Evolutionary conservation across 2,797 vertebrate genomes (phyloP).

Genomic region (Halcyon leucocephala): DNA sequence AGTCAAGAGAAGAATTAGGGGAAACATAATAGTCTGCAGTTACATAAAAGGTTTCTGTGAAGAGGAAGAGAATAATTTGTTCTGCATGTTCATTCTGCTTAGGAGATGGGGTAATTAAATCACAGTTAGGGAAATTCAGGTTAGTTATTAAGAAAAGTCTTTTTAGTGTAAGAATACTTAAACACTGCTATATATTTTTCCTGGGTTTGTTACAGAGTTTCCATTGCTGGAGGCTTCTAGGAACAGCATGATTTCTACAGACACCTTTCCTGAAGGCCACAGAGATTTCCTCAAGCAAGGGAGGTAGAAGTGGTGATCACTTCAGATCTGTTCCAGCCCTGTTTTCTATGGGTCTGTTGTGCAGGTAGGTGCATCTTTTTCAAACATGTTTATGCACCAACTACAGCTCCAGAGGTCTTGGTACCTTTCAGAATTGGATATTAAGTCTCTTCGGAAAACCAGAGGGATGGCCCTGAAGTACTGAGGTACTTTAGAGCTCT

Average conservation of each 20-base stretch:
- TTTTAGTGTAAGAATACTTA: not conserved
- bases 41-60: not conserved
- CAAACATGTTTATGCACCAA: not conserved
- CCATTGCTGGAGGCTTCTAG: not conserved
- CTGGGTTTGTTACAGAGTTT: not conserved
- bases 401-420: not conserved
- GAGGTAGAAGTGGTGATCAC: not conserved
- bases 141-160: constrained; percentile 11
- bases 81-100: not conserved
- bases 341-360: not conserved
- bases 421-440: not conserved
- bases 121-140: constrained; percentile 6
- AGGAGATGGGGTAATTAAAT: constrained; percentile 10
- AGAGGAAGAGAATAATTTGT: constrained; percentile 15
- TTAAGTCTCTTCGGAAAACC: not conserved
- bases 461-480: not conserved
- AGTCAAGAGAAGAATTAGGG: not conserved
- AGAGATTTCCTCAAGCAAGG: not conserved
- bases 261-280: not conserved
- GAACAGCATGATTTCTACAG: not conserved
- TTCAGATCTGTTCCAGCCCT: not conserved
- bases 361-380: accelerated
- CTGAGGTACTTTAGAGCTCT: not conserved
- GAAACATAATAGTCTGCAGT: not conserved
- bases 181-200: not conserved